Percentiles rank a stretch among this genome's conserved stretches.
phyloP scores from a whole-genome alignment of 2,113 vertebrate species.

The Psittacus erithacus region DNA sequence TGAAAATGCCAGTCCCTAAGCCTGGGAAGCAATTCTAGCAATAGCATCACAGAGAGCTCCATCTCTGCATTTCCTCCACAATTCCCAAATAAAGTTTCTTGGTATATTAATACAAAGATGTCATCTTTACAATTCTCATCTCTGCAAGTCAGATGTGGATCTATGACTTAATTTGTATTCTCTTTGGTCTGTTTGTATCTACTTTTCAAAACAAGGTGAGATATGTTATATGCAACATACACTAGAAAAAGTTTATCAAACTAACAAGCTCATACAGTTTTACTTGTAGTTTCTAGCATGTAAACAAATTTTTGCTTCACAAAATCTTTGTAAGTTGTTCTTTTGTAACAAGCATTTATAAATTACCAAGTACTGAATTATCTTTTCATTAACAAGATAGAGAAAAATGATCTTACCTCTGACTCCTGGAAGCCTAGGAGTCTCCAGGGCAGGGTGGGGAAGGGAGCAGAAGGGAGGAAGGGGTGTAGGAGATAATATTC shows the following conservation, averaged over 20 bases:
- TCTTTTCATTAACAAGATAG: background rate
- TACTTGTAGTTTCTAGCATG: background rate
- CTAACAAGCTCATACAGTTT: background rate
- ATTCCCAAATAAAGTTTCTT: background rate
- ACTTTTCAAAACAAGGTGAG: background rate
- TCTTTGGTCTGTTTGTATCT: background rate
- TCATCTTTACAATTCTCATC: background rate
- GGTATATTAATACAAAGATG: background rate
- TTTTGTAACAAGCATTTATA: background rate
- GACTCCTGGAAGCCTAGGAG: constrained; percentile 46
- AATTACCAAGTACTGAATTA: background rate
- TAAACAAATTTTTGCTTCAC: background rate
- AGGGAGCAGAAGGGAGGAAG: background rate
- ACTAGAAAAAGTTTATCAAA: background rate
- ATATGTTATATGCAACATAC: background rate
- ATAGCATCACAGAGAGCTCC: background rate
- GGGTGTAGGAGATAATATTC: constrained; percentile 31
- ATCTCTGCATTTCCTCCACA: background rate
- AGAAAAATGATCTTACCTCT: constrained; percentile 69
- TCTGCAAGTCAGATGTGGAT: background rate
- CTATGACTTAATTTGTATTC: background rate
- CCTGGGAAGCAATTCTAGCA: background rate
- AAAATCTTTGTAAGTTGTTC: background rate
- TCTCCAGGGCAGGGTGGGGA: background rate
- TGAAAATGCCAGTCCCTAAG: background rate